A percentile compares a stretch with the other conserved stretches of the same genome.
Evolutionary conservation across 2,888 invertebrate species (phyloP).

Genomic region (Drosophila nigricruria): DNA sequence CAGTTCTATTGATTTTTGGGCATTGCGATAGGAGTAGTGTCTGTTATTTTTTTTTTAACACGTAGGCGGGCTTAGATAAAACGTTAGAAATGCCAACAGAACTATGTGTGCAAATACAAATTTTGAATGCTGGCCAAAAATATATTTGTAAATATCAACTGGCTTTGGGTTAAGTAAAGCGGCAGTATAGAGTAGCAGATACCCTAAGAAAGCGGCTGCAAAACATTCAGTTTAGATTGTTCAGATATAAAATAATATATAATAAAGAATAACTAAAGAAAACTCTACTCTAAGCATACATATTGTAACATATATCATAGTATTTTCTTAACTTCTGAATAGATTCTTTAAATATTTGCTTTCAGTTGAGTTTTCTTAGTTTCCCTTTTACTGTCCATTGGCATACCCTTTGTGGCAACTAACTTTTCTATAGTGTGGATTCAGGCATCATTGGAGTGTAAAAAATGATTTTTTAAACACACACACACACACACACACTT

Average conservation of each 20-base stretch:
- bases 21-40: conserved; percentile 21
- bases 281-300: background rate
- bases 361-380: background rate
- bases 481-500: background rate
- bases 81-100: conserved; percentile 44
- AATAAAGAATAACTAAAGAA: background rate
- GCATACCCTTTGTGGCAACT: conserved; percentile 10
- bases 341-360: background rate
- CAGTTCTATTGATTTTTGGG: conserved; percentile 67
- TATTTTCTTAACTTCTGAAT: background rate
- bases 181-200: background rate
- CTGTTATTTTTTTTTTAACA: conserved; percentile 41
- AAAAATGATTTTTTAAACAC: conserved; percentile 70
- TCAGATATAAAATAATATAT: too few species aligned
- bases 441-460: conserved; percentile 63
- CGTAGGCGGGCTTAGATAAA: conserved; percentile 35
- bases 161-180: background rate
- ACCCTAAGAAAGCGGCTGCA: too few species aligned
- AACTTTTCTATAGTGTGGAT: conserved; percentile 31
- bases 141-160: conserved; percentile 11
- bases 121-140: conserved; percentile 31
- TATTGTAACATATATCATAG: background rate
- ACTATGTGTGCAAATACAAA: conserved; percentile 51
- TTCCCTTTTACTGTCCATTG: background rate
- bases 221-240: too few species aligned